Percentiles rank a stretch among this genome's conserved stretches.
These are phyloP conservation scores for Chlorops oryzae DNA, from an alignment of 1,140 invertebrate genomes.

Conservation along the genomic window DNA sequence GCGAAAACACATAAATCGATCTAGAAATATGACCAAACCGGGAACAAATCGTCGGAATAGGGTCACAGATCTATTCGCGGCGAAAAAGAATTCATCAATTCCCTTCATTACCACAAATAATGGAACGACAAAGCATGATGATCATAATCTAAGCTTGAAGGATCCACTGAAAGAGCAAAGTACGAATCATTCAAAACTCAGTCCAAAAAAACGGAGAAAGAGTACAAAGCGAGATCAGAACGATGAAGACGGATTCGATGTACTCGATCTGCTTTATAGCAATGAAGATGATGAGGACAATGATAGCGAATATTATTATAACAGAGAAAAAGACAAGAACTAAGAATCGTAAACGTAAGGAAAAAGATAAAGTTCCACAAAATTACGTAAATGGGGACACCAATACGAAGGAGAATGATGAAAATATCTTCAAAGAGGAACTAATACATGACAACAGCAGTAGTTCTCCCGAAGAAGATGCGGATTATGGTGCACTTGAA, in stretches of 20 bases:
- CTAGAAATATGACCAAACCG: too few relatives aligned
- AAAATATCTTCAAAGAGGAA: conserved; percentile 19
- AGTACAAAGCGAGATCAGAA: neutral
- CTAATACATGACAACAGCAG: conserved; percentile 18
- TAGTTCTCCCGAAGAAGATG: conserved; percentile 36
- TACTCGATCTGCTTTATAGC: conserved; percentile 23
- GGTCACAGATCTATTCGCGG: too few relatives aligned
- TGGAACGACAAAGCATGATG: too few relatives aligned
- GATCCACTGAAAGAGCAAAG: neutral
- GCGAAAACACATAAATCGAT: too few relatives aligned
- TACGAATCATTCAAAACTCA: neutral
- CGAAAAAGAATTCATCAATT: too few relatives aligned
- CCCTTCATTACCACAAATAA: too few relatives aligned
- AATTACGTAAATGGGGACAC: conserved; percentile 12
- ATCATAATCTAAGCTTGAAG: neutral
- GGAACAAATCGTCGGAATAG: too few relatives aligned
- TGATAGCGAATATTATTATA: neutral
- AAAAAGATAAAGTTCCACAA: conserved; percentile 1
- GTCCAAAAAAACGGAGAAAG: conserved; percentile 5
- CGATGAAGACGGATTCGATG: conserved; percentile 19
- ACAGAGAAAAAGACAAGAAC: neutral
- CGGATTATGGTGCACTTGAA: conserved; percentile 36
- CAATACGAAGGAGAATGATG: conserved; percentile 15
- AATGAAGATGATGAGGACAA: conserved; percentile 24
- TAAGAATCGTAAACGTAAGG: neutral